phyloP scores from a whole-genome alignment of 2,113 vertebrate species.

The Eira barbara region DNA sequence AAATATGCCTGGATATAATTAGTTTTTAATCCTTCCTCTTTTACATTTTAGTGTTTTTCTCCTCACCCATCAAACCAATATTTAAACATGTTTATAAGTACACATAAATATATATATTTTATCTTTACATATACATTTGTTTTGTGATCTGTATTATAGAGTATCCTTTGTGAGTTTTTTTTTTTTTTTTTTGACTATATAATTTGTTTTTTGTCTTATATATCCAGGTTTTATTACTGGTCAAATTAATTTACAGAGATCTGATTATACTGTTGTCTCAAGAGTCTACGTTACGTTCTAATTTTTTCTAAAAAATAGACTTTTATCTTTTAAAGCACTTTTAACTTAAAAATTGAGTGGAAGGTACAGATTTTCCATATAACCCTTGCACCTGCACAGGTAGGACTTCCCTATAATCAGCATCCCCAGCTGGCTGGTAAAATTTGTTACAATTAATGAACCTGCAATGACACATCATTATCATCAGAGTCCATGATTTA shows the following conservation, averaged over 20 bases:
- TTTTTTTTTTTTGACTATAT: not conserved
- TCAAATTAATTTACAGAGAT: not conserved
- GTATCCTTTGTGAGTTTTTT: no score
- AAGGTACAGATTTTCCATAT: not conserved
- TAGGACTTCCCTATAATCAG: not conserved
- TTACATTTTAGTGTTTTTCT: not conserved
- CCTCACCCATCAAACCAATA: not conserved
- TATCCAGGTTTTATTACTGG: not conserved
- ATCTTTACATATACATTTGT: not conserved
- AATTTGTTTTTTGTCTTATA: not conserved
- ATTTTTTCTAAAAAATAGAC: not conserved
- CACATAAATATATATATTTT: not conserved
- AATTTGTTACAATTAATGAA: not conserved
- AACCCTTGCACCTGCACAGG: fast-evolving
- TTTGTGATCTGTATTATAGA: not conserved
- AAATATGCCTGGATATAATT: not conserved
- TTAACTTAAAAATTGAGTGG: not conserved
- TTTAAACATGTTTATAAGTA: not conserved
- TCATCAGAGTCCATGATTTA: not conserved
- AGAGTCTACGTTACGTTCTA: not conserved
- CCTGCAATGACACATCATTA: not conserved
- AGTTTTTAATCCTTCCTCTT: not conserved
- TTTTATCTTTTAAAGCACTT: not conserved
- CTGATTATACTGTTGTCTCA: not conserved
- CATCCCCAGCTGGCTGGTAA: not conserved